Percentiles rank a stretch among this genome's conserved stretches.
Conservation (phyloP, 2,888 invertebrate species). For the Cyclophora albipunctata region DNA sequence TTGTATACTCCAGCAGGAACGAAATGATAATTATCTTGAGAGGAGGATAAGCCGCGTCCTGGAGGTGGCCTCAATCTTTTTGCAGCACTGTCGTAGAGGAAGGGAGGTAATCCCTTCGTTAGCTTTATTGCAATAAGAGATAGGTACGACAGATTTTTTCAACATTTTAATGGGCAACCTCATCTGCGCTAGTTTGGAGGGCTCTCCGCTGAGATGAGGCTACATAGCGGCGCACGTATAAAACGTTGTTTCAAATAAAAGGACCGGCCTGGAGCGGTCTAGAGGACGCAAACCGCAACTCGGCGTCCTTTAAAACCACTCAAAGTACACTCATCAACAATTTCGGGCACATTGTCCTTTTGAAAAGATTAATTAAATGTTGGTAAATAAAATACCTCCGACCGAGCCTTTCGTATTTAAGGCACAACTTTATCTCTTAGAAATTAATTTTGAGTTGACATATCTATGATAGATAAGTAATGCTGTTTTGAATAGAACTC, state of each 20-base stretch:
- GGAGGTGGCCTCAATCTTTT: slow-evolving; percentile 12
- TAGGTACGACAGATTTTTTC: slow-evolving; percentile 14
- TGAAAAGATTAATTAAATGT: slow-evolving; percentile 5
- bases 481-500: slow-evolving; percentile 30
- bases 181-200: slow-evolving; percentile 11
- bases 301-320: slow-evolving; percentile 21
- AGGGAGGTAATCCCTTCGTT: slow-evolving; percentile 33
- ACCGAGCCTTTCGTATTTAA: too few relatives aligned
- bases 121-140: slow-evolving; percentile 18
- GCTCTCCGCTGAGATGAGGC: slow-evolving; percentile 24
- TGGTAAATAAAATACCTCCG: too few relatives aligned
- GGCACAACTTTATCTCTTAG: too few relatives aligned
- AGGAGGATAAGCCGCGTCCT: slow-evolving; percentile 14
- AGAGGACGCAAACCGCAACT: slow-evolving; percentile 24
- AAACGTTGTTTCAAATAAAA: slow-evolving; percentile 21
- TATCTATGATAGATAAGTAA: slow-evolving; percentile 15
- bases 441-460: too few relatives aligned
- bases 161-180: slow-evolving; percentile 17
- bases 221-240: slow-evolving; percentile 12
- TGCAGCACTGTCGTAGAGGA: slow-evolving; percentile 6
- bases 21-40: slow-evolving; percentile 6
- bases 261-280: slow-evolving; percentile 21
- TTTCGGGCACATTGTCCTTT: slow-evolving; percentile 15
- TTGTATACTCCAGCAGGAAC: neutral
- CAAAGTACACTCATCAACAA: slow-evolving; percentile 20